phyloP scores from a whole-genome alignment of 2,113 vertebrate genomes.

The Panurus biarmicus region DNA sequence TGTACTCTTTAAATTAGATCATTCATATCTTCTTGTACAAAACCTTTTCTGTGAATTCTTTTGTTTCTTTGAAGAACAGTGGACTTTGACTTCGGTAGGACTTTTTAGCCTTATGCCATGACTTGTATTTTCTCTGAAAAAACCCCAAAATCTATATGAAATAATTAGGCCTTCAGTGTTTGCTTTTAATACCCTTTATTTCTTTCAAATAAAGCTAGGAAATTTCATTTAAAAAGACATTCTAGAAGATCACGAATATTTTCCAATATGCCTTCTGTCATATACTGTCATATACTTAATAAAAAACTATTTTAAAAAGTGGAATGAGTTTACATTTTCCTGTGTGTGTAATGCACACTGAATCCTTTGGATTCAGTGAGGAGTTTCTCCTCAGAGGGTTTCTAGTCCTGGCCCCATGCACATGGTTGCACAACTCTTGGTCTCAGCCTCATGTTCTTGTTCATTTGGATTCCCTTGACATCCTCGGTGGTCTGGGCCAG shows the following conservation, averaged over 20 bases:
- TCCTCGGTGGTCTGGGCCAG: background rate
- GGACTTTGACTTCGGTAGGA: background rate
- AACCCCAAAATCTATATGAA: fast-evolving
- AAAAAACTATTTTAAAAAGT: background rate
- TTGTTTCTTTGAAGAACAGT: background rate
- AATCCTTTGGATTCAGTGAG: background rate
- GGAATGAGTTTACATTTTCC: background rate
- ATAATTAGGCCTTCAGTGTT: background rate
- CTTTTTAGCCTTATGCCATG: background rate
- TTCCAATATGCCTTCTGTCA: background rate
- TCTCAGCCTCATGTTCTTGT: background rate
- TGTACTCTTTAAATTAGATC: background rate
- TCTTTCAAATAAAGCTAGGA: background rate
- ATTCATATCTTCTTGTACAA: background rate
- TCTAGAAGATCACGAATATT: background rate
- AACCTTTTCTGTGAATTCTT: background rate
- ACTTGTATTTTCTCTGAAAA: background rate
- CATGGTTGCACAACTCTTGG: background rate
- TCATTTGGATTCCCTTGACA: background rate
- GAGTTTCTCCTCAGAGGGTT: background rate
- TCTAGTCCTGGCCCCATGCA: background rate
- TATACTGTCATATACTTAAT: background rate
- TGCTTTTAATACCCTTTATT: background rate
- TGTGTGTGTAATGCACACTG: background rate
- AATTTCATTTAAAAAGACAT: background rate